Evolutionary conservation across 2,888 invertebrate genomes (phyloP).

Genomic region (Spodoptera exigua): DNA sequence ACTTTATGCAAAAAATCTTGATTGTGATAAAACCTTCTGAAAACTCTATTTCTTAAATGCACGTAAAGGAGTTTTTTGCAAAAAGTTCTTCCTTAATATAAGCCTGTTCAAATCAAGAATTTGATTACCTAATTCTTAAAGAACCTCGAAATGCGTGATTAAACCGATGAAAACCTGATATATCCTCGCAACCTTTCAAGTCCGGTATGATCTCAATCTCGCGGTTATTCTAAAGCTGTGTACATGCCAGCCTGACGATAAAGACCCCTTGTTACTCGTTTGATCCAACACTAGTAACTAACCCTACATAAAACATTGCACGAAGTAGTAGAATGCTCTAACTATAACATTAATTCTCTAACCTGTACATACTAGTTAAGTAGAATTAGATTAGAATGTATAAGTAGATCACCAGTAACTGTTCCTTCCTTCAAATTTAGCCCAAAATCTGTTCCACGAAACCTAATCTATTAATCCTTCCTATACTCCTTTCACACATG

Average conservation of each 20-base stretch:
- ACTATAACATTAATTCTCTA: conserved; percentile 48
- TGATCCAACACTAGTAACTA: conserved; percentile 84
- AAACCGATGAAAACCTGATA: conserved; percentile 14
- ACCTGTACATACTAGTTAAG: conserved; percentile 51
- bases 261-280: conserved; percentile 86
- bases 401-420: conserved; percentile 29
- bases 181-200: conserved; percentile 38
- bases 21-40: too few species aligned
- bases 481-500: conserved; percentile 30
- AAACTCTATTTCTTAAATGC: too few species aligned
- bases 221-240: conserved; percentile 59
- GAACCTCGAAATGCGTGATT: conserved; percentile 40
- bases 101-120: conserved; percentile 26
- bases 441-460: conserved; percentile 17
- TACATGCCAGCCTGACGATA: conserved; percentile 78
- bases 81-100: conserved; percentile 28
- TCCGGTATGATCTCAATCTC: conserved; percentile 30
- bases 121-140: conserved; percentile 10
- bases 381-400: conserved; percentile 52
- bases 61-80: conserved; percentile 19
- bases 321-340: conserved; percentile 48
- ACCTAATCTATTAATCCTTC: conserved; percentile 45
- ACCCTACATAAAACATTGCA: conserved; percentile 64
- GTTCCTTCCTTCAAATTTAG: conserved; percentile 14
- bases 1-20: conserved; percentile 34